A percentile compares a stretch with the other conserved stretches of the same genome.
Conservation (phyloP, 2,888 invertebrate species). For the Drosophila multiciliata region DNA sequence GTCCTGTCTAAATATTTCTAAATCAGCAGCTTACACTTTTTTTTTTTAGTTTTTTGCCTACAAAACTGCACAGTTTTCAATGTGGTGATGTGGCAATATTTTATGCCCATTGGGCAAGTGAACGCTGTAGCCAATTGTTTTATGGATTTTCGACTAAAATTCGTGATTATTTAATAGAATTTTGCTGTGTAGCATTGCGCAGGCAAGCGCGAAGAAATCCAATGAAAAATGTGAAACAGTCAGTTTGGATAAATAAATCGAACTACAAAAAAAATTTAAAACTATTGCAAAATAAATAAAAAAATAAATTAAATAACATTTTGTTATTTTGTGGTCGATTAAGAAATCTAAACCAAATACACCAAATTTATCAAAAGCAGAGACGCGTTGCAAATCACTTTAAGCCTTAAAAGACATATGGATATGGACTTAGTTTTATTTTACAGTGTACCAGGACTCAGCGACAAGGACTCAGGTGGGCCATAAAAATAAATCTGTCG, state of each 20-base stretch:
- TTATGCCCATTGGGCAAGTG: conserved; percentile 38
- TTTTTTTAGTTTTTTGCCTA: conserved; percentile 21
- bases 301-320: conserved; percentile 14
- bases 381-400: conserved; percentile 28
- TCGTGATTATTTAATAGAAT: conserved; percentile 56
- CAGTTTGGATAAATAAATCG: neutral
- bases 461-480: conserved; percentile 57
- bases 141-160: conserved; percentile 37
- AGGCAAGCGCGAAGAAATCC: neutral
- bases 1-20: neutral
- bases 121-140: conserved; percentile 45
- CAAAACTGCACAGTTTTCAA: neutral
- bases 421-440: conserved; percentile 27
- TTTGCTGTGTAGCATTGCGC: conserved; percentile 23
- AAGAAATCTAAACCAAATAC: conserved; percentile 31
- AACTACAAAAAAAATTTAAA: conserved; percentile 1
- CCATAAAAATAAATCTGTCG: conserved; percentile 75
- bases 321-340: conserved; percentile 28
- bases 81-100: conserved; percentile 40
- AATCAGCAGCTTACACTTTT: conserved; percentile 9
- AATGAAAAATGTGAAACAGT: conserved; percentile 9
- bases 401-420: neutral
- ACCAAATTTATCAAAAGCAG: conserved; percentile 8
- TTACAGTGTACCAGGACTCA: conserved; percentile 29
- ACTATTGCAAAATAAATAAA: conserved; percentile 22